Conservation (phyloP, 2,113 vertebrate genomes). For the Gnathonemus echidnorhynchus region DNA sequence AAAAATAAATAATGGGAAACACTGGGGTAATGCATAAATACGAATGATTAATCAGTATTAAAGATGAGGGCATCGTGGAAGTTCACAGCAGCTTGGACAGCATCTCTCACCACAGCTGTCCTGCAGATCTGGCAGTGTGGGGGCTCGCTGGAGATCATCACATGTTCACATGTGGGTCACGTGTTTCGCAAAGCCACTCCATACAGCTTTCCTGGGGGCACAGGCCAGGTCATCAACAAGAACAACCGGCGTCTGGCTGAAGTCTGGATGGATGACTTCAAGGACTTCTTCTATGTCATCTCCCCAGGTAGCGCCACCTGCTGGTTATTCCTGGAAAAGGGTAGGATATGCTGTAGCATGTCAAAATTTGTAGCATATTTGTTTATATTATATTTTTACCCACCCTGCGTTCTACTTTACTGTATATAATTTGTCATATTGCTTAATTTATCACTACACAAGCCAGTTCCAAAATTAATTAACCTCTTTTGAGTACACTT, state of each 20-base stretch:
- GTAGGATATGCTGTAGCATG: neutral
- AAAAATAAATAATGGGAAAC: neutral
- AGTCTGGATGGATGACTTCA: slow-evolving; percentile 99
- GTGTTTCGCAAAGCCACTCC: slow-evolving; percentile 96
- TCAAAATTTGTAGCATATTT: neutral
- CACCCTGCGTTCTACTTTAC: neutral
- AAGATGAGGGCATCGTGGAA: neutral
- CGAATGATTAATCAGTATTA: neutral
- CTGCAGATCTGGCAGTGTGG: slow-evolving; percentile 93
- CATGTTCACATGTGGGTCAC: slow-evolving; percentile 93
- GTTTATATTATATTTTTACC: neutral
- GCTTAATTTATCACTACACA: neutral
- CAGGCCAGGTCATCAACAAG: slow-evolving; percentile 96
- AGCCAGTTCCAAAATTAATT: neutral
- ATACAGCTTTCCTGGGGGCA: slow-evolving; percentile 96
- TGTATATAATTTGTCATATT: neutral
- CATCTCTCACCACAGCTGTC: neutral
- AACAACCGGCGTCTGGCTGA: slow-evolving; percentile 93
- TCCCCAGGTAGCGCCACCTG: slow-evolving; percentile 73
- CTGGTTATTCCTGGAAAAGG: neutral
- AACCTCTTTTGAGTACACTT: slow-evolving; percentile 1
- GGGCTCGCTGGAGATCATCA: slow-evolving; percentile 89
- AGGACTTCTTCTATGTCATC: slow-evolving; percentile 98
- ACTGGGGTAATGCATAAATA: neutral
- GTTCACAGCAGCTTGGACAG: neutral